Percentiles rank a stretch among this genome's conserved stretches.
Evolutionary conservation across 2,797 vertebrate species (phyloP).

Genomic region (Emydoidea blandingii): DNA sequence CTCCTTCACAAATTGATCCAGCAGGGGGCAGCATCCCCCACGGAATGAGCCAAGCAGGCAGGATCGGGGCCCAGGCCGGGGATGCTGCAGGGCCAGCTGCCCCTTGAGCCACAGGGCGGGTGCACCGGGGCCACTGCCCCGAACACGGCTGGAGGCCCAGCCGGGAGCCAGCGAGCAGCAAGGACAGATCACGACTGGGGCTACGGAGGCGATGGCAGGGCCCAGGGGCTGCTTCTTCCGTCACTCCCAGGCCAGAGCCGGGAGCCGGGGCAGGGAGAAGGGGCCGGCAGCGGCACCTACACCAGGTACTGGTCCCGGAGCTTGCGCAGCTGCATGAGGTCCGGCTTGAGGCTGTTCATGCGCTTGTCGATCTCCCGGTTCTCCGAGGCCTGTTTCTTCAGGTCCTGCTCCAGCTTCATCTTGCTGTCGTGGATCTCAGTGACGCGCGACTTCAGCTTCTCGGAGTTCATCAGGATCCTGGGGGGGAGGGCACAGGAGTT

Average conservation of each 20-base stretch:
- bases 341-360: constrained; percentile 92
- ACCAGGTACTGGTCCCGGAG: constrained; percentile 93
- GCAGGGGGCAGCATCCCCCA: constrained; percentile 47
- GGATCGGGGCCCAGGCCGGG: accelerated
- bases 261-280: neutral
- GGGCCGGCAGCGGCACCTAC: constrained; percentile 76
- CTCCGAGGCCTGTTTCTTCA: constrained; percentile 87
- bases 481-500: neutral
- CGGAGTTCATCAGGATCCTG: constrained; percentile 90
- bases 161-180: neutral
- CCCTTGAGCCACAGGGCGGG: neutral
- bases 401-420: constrained; percentile 91
- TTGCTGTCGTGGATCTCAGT: constrained; percentile 93
- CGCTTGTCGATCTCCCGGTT: constrained; percentile 92
- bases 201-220: too few species aligned
- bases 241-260: neutral
- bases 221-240: too few species aligned
- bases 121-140: too few species aligned
- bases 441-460: constrained; percentile 90
- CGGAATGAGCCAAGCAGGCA: neutral
- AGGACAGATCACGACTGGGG: neutral
- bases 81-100: neutral
- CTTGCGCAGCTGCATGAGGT: constrained; percentile 93
- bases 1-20: accelerated
- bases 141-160: neutral